Evolutionary conservation across 2,797 vertebrate genomes (phyloP).

Genomic region (Triplophysa bombifrons): DNA sequence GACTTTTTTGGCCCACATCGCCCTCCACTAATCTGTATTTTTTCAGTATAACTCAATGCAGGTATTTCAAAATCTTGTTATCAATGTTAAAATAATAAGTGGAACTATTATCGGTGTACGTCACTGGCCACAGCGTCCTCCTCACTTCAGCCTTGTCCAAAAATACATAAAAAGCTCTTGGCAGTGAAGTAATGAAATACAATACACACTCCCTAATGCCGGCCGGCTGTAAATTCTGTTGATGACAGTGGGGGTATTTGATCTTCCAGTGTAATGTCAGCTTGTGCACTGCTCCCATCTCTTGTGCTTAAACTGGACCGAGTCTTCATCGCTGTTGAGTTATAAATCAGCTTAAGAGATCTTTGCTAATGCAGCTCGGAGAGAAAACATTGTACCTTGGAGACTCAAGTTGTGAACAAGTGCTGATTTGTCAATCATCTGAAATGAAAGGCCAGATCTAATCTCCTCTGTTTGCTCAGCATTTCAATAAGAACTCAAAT

Average conservation of each 20-base stretch:
- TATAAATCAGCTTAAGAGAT: constrained; percentile 39
- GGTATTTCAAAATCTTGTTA: background rate
- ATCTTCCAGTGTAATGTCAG: constrained; percentile 39
- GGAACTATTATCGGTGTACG: constrained; percentile 35
- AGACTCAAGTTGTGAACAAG: constrained; percentile 19
- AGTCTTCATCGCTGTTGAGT: background rate
- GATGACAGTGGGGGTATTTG: constrained; percentile 38
- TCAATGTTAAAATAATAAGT: constrained; percentile 14
- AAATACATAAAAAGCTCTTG: constrained; percentile 47
- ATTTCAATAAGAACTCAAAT: constrained; percentile 31
- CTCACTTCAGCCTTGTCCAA: constrained; percentile 33
- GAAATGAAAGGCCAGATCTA: constrained; percentile 12
- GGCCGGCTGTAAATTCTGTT: constrained; percentile 37
- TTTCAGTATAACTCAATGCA: background rate
- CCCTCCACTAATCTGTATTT: too few relatives aligned
- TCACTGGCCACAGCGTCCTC: background rate
- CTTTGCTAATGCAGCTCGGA: constrained; percentile 7
- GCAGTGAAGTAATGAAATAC: constrained; percentile 49
- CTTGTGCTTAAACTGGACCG: constrained; percentile 19
- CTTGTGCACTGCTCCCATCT: background rate
- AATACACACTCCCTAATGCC: constrained; percentile 35
- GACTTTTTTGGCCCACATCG: too few relatives aligned
- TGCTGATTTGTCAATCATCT: constrained; percentile 2
- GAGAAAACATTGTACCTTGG: constrained; percentile 9
- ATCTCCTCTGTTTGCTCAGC: constrained; percentile 36